Percentiles rank a stretch among this genome's conserved stretches.
phyloP scores from a whole-genome alignment of 2,797 vertebrate genomes.

The Vespertilio murinus region DNA sequence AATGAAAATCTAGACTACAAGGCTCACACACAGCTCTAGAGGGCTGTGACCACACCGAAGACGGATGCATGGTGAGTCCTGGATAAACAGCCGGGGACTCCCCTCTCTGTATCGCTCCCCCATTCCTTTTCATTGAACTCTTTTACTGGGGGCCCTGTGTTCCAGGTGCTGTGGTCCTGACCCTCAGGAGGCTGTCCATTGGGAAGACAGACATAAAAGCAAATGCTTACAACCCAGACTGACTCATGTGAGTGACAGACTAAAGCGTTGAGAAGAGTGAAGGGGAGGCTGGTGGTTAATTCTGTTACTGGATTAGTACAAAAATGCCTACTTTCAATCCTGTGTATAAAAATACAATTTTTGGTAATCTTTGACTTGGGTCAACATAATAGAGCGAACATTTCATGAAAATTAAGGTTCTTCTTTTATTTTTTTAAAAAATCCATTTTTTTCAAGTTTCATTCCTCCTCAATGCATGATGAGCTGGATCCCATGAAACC shows the following conservation, averaged over 20 bases:
- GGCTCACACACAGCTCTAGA: neutral
- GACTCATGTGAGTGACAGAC: neutral
- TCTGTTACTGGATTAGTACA: neutral
- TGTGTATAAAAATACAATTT: neutral
- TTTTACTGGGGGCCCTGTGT: neutral
- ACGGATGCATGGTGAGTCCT: neutral
- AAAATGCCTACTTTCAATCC: neutral
- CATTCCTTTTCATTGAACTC: neutral
- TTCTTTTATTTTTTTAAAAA: slow-evolving; percentile 35
- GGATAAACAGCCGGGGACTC: neutral
- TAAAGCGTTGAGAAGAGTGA: neutral
- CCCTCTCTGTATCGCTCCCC: neutral
- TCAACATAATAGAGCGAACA: neutral
- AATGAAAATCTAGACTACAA: neutral
- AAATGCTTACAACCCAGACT: neutral
- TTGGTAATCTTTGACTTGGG: neutral
- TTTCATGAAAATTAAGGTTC: slow-evolving; percentile 4
- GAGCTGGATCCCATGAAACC: neutral
- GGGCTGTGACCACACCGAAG: no score
- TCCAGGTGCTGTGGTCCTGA: neutral
- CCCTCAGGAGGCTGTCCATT: neutral
- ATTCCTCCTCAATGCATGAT: slow-evolving; percentile 3
- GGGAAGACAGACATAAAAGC: neutral
- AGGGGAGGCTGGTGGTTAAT: neutral
- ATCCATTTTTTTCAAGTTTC: neutral